These are phyloP conservation scores for Chaenocephalus aceratus DNA, from an alignment of 2,113 vertebrate species.

Conservation along the genomic window DNA sequence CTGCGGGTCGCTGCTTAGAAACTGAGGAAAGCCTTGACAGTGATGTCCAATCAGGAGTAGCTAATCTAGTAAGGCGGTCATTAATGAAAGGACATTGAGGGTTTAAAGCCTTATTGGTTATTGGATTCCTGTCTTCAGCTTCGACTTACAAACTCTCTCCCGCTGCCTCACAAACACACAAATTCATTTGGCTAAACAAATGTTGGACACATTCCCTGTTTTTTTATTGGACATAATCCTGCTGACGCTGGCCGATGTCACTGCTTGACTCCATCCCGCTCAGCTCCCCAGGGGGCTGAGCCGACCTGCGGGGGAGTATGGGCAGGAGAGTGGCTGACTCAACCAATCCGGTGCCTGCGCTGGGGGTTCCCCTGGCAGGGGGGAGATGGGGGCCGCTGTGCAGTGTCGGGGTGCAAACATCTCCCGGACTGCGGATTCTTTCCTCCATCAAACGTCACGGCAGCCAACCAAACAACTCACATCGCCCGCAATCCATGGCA, in stretches of 20 bases:
- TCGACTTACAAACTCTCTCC: conserved; percentile 24
- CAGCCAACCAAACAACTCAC: conserved; percentile 60
- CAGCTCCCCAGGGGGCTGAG: conserved; percentile 86
- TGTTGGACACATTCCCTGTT: conserved; percentile 19
- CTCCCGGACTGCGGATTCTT: conserved; percentile 81
- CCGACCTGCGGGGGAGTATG: conserved; percentile 75
- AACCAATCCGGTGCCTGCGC: conserved; percentile 84
- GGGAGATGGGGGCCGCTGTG: conserved; percentile 85
- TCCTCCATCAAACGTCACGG: conserved; percentile 76
- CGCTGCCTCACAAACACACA: background rate
- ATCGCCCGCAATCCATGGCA: conserved; percentile 44
- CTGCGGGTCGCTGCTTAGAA: conserved; percentile 33
- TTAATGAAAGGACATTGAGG: conserved; percentile 52
- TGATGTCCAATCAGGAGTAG: conserved; percentile 43
- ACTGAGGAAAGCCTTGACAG: conserved; percentile 27
- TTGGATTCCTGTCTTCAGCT: conserved; percentile 46
- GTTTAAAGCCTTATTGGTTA: conserved; percentile 55
- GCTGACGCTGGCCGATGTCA: conserved; percentile 68
- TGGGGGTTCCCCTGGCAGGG: conserved; percentile 82
- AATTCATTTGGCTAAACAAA: conserved; percentile 37
- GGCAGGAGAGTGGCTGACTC: conserved; percentile 83
- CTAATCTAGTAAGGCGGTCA: conserved; percentile 27
- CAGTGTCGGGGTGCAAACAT: conserved; percentile 86
- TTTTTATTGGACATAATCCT: conserved; percentile 54
- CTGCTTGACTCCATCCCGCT: conserved; percentile 53